Base-by-base conservation (phyloP, 2,797 vertebrate species). In the Gymnothorax reevesii region DNA sequence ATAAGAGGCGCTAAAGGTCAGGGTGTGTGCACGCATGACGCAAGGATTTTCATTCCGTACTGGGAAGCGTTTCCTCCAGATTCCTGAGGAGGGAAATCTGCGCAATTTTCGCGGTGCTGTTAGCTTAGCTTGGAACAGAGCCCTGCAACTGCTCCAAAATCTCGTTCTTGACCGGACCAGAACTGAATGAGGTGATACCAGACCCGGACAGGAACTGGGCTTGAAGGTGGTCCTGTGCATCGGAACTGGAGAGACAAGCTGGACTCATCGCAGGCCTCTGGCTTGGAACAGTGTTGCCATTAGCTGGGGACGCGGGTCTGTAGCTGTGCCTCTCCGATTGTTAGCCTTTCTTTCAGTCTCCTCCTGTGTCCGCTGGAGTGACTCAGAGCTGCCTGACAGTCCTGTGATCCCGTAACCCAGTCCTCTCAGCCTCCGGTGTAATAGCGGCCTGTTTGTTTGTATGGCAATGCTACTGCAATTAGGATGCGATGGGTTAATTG, bases 401-500 rank as follows among this genome's bases (percentile, higher is more conserved):
- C 49, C 59, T 60, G 42, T 27, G 77, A 54, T 87, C 69, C 87
- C 27, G 79, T 86, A 86, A 84, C 64, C 66, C 60, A 82, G 25
- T 87, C 86, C 88, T 88, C 85, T 88, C 89, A 88, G 88, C 88
- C 91, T 89, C 83, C 22, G 27, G 12, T 82, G 86, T 89, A 84
- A 86, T 87, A 87, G 83, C 57, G 54, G 84, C 84, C 75, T 25
- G 15, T 83, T 88, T 85, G 55, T 87, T 88, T 88, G 85, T 86
- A 87, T 64, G 69, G 88, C 64, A 59, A 82, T 88, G 86, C 85
- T 88, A 84, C 90, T 89, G 88, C 88, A 85, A 87, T 57, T 82
- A 27, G 85, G 73, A 89, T 84, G 84, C 86, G 91, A 88, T 85
- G 86, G 93, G 92, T 93, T 93, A 92, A 93, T 87, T 88, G 91